Base-by-base conservation (phyloP, 35 echinoderm and acorn worm genomes). In the Acanthaster planci region DNA sequence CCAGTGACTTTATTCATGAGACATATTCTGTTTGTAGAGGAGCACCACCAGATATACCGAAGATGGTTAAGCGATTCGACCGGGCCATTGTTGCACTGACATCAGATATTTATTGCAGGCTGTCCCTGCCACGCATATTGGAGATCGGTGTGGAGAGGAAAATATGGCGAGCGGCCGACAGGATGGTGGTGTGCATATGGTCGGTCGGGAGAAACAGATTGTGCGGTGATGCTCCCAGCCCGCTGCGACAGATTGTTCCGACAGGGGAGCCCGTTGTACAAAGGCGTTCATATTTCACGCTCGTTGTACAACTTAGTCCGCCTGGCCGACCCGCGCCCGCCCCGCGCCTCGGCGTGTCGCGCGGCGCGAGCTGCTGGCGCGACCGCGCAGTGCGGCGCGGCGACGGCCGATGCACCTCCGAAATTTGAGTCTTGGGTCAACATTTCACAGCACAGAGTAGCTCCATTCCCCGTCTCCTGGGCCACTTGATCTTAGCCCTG, bases 271-370 rank as follows among this genome's bases (percentile, higher is more conserved):
- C n/a, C n/a, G 42, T 47, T 47, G 42, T 47, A 57, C 52, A 83
- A 83, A 83, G 32, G 21, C 81, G 81, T 83, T 81, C 81, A 60
- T n/a, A 40, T 83, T 83, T 83, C 81, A 83, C 51, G 38, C 10
- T 34, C 38, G 38, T 12, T 42, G 39, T 68, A 68, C n/a, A 35
- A 68, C 29, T 39, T 19, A 81, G 39, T 15, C 39, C 50, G 81
- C 21, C 51, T 53, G 81, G 27, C 37, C 59, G 81, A 83, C 81
- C 52, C 59, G 81, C 59, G 29, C 35, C 40, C 40, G 38, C 40
- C 79, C 79, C 42, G 51, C 8, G 79, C 29, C 64, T 14, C 5
- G 77, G 16, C 77, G 18, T 31, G 42, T 9, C 18, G 31, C 12
- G 12, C 42, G 42, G 42, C 12, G 42, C 42, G 42, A 47, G 42